Conservation (phyloP, 2,797 vertebrate genomes). For the Alfaro cultratus region DNA sequence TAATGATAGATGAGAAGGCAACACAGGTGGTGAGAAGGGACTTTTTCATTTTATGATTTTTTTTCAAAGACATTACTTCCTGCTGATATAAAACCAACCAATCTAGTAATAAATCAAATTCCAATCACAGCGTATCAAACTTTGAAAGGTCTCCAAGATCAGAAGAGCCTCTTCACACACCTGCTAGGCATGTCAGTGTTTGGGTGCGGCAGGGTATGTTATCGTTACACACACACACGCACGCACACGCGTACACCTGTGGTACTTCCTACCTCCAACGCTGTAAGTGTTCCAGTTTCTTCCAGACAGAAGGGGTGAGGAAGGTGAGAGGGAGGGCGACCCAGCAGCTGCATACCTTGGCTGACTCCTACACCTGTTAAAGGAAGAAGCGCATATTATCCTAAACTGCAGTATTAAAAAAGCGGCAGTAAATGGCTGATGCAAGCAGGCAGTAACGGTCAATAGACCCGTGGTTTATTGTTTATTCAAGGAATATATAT, state of each 20-base stretch:
- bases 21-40: constrained; percentile 17
- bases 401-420: constrained; percentile 43
- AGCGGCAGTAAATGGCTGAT: constrained; percentile 65
- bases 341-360: constrained; percentile 80
- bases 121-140: constrained; percentile 62
- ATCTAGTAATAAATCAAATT: constrained; percentile 71
- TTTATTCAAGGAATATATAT: constrained; percentile 33
- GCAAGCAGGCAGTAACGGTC: constrained; percentile 67
- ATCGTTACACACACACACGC: constrained; percentile 39
- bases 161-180: constrained; percentile 68
- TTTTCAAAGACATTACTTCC: constrained; percentile 26
- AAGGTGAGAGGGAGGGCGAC: constrained; percentile 67
- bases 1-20: not conserved
- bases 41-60: constrained; percentile 29
- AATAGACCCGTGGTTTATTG: constrained; percentile 29
- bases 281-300: constrained; percentile 76
- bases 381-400: constrained; percentile 46
- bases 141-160: constrained; percentile 74
- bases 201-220: constrained; percentile 64
- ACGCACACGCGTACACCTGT: constrained; percentile 67
- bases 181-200: constrained; percentile 74
- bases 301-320: constrained; percentile 62
- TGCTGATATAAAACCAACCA: constrained; percentile 51
- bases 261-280: constrained; percentile 70
- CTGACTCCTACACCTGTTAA: constrained; percentile 78